These are phyloP conservation scores for Phylloscopus trochilus DNA, from an alignment of 2,113 vertebrate genomes.

Conservation along the genomic window DNA sequence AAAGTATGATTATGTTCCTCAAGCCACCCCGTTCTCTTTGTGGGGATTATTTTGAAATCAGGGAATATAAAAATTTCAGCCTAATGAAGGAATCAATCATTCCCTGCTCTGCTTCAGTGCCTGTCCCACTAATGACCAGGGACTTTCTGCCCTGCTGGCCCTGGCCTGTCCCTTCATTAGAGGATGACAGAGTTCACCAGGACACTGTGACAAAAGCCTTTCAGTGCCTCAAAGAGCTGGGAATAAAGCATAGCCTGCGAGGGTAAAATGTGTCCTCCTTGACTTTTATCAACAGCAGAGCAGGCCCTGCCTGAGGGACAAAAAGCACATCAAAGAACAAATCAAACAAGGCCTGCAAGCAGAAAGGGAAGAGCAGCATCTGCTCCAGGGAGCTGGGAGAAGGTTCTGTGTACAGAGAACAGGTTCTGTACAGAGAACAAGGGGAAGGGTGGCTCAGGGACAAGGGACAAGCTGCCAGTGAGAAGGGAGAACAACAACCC, in stretches of 20 bases:
- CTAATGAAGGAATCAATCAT: neutral
- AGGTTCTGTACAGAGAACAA: neutral
- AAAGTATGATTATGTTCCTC: neutral
- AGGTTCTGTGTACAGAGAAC: neutral
- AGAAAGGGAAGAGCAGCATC: neutral
- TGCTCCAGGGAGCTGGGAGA: neutral
- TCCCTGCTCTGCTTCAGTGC: too few species aligned
- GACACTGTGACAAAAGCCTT: neutral
- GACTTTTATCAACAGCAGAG: constrained; percentile 1
- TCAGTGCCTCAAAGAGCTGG: neutral
- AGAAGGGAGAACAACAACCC: neutral
- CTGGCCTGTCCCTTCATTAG: neutral
- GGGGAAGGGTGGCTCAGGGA: neutral
- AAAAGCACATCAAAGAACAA: neutral
- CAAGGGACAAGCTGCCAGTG: neutral
- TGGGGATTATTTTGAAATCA: neutral
- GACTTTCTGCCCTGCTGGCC: neutral
- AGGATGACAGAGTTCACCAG: neutral
- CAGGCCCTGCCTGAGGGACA: constrained; percentile 6
- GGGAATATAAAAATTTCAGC: neutral
- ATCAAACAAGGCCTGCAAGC: neutral
- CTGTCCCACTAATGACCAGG: neutral
- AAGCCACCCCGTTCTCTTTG: neutral
- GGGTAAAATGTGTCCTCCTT: neutral
- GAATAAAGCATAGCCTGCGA: neutral